Conservation (phyloP, 2,797 vertebrate genomes). For the Amniataba percoides region DNA sequence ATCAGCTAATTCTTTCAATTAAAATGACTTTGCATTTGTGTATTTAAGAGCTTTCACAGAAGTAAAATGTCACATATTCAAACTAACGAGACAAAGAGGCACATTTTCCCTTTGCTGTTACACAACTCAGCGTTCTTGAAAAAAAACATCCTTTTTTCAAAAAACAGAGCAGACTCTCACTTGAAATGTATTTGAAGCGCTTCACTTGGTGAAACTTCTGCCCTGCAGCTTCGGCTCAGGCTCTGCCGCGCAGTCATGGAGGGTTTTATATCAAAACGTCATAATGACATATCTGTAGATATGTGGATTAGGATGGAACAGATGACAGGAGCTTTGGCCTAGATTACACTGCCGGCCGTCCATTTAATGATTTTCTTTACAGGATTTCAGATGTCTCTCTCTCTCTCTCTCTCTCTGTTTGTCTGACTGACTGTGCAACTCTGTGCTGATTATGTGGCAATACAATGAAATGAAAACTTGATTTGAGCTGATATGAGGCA, state of each 20-base stretch:
- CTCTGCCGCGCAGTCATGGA: constrained; percentile 2
- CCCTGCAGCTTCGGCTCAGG: background rate
- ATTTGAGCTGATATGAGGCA: too few species aligned
- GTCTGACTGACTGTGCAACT: background rate
- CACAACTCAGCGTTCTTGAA: background rate
- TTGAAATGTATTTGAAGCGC: background rate
- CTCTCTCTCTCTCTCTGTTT: background rate
- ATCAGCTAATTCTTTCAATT: background rate
- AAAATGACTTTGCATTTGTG: too few species aligned
- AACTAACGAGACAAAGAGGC: background rate
- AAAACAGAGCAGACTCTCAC: background rate
- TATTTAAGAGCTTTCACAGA: too few species aligned
- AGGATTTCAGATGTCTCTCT: constrained; percentile 47
- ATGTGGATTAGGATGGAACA: constrained; percentile 73
- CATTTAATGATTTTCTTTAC: constrained; percentile 75
- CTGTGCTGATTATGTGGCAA: background rate
- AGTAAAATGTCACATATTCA: too few species aligned
- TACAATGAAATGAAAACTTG: background rate
- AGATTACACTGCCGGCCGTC: constrained; percentile 64
- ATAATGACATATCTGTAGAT: constrained; percentile 70
- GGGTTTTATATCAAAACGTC: constrained; percentile 61
- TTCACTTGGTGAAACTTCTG: background rate
- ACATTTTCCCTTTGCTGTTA: background rate
- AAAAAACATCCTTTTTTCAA: too few species aligned
- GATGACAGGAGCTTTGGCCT: constrained; percentile 73